phyloP scores from a whole-genome alignment of 2,113 vertebrate species.

The Calidris pugnax region DNA sequence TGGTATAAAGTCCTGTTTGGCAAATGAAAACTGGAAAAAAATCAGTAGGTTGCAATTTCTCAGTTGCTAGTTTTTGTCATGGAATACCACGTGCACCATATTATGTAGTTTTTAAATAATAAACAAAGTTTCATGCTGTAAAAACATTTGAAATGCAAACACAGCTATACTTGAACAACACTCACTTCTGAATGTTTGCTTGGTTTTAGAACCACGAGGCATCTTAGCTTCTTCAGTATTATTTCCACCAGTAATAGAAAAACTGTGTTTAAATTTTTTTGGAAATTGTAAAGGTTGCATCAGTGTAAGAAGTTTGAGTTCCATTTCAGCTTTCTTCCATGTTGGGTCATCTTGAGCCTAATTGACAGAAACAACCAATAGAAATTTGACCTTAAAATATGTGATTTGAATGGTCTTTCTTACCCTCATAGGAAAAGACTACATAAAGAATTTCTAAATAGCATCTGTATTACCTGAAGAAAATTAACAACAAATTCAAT shows the following conservation, averaged over 20 bases:
- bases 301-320: conserved; percentile 81
- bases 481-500: conserved; percentile 71
- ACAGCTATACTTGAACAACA: neutral
- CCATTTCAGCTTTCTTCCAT: conserved; percentile 81
- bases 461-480: conserved; percentile 79
- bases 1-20: neutral
- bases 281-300: conserved; percentile 76
- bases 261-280: conserved; percentile 48
- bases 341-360: conserved; percentile 76
- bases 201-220: conserved; percentile 9
- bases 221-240: neutral
- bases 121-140: neutral
- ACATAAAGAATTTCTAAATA: neutral
- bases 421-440: neutral
- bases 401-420: neutral
- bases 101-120: neutral
- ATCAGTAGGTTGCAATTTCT: neutral
- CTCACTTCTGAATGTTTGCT: conserved; percentile 46
- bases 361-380: neutral
- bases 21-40: neutral
- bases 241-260: neutral
- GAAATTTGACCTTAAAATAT: neutral
- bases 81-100: neutral
- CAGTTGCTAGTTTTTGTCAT: neutral
- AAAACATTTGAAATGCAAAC: neutral